These are phyloP conservation scores for Acrossocheilus fasciatus DNA, from an alignment of 2,797 vertebrate genomes.

Conservation along the genomic window DNA sequence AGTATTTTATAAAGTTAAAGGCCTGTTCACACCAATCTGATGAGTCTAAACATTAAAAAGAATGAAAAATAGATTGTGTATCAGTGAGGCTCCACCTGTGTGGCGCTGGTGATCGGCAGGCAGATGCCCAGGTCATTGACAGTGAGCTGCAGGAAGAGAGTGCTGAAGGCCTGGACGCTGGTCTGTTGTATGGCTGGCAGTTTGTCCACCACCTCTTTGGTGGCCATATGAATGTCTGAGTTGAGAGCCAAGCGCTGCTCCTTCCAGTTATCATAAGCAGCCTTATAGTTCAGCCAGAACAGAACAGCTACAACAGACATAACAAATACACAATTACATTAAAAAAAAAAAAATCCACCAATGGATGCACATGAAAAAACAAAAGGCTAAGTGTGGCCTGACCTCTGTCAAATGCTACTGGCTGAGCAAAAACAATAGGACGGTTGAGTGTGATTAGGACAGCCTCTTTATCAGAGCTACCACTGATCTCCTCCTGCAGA, in stretches of 20 bases:
- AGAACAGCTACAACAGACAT: slow-evolving; percentile 86
- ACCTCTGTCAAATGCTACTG: slow-evolving; percentile 98
- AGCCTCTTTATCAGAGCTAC: slow-evolving; percentile 94
- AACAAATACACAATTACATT: slow-evolving; percentile 16
- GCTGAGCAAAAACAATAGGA: slow-evolving; percentile 97
- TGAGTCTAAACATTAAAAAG: neutral
- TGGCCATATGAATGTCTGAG: slow-evolving; percentile 98
- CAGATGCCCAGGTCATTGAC: slow-evolving; percentile 98
- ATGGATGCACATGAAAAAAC: neutral
- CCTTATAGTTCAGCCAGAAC: slow-evolving; percentile 99
- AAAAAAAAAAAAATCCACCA: neutral
- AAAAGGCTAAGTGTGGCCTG: slow-evolving; percentile 28
- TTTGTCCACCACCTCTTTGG: slow-evolving; percentile 98
- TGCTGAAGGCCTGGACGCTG: slow-evolving; percentile 96
- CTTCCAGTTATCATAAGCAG: slow-evolving; percentile 99
- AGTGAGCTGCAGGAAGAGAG: slow-evolving; percentile 96
- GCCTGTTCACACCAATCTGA: neutral
- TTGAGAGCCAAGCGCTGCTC: slow-evolving; percentile 96
- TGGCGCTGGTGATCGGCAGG: slow-evolving; percentile 90
- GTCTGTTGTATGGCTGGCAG: slow-evolving; percentile 97
- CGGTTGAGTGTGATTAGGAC: slow-evolving; percentile 97
- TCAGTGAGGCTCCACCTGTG: slow-evolving; percentile 71
- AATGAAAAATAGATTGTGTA: neutral
- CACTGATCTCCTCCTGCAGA: slow-evolving; percentile 95
- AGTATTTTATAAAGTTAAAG: neutral